A percentile compares a stretch with the other conserved stretches of the same genome.
Conservation (phyloP, 2,113 vertebrate species). For the Phylloscopus trochiloides region DNA sequence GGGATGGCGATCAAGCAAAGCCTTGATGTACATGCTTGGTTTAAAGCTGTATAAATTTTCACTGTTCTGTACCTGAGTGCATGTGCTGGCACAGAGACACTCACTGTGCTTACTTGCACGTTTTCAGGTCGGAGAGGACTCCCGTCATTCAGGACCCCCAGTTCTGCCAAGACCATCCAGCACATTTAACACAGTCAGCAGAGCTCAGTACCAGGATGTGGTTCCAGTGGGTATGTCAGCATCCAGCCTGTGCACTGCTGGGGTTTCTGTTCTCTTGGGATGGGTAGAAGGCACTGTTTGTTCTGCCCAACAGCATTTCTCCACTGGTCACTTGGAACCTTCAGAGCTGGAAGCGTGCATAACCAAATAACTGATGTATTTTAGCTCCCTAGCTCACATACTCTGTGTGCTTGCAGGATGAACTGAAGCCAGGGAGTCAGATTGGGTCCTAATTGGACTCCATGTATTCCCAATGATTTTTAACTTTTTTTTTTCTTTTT, state of each 20-base stretch:
- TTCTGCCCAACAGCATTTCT: neutral
- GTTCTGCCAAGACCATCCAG: conserved; percentile 89
- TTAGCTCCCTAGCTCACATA: neutral
- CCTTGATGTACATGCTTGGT: rapidly evolving
- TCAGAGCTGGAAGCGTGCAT: neutral
- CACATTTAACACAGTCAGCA: conserved; percentile 91
- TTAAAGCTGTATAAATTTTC: neutral
- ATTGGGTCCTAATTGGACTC: neutral
- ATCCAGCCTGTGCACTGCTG: neutral
- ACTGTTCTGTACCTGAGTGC: rapidly evolving
- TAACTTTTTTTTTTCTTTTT: no score
- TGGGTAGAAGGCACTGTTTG: neutral
- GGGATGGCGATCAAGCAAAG: neutral
- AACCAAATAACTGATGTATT: neutral
- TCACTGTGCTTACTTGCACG: neutral
- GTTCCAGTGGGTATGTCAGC: conserved; percentile 91
- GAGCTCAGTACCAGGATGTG: conserved; percentile 91
- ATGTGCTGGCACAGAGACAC: neutral
- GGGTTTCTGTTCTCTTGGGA: neutral
- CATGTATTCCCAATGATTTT: neutral
- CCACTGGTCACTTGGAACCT: neutral
- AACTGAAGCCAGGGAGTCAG: neutral
- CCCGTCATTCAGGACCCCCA: conserved; percentile 85
- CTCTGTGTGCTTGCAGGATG: neutral
- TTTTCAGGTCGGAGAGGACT: conserved; percentile 91